These are phyloP conservation scores for Prunella strophiata DNA, from an alignment of 2,797 vertebrate genomes.

Conservation along the genomic window DNA sequence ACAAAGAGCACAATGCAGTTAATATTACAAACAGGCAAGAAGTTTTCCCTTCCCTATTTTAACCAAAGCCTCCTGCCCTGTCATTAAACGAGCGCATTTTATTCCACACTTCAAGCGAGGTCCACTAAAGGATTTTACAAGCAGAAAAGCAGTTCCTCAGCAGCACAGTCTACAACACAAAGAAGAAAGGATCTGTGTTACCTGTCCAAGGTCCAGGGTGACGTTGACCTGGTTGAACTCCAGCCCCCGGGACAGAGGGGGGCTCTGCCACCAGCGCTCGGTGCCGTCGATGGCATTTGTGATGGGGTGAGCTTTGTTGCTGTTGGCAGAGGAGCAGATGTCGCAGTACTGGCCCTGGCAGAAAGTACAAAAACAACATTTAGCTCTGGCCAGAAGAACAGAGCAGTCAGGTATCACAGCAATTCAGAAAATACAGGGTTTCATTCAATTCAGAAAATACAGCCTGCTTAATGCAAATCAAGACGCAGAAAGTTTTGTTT, in stretches of 20 bases:
- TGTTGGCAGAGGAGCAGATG: constrained; percentile 85
- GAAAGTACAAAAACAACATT: background rate
- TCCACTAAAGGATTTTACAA: background rate
- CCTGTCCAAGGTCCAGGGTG: constrained; percentile 96
- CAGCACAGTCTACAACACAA: fast-evolving
- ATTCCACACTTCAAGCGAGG: background rate
- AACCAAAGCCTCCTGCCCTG: background rate
- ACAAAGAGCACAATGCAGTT: background rate
- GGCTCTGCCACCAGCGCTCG: constrained; percentile 98
- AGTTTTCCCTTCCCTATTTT: background rate
- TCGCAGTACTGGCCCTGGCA: constrained; percentile 96
- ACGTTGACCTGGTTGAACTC: constrained; percentile 95
- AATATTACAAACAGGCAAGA: background rate
- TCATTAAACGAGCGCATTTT: background rate
- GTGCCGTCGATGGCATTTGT: constrained; percentile 95
- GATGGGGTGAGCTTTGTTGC: constrained; percentile 90
- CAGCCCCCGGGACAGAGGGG: constrained; percentile 90
- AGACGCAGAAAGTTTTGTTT: background rate
- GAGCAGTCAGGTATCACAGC: background rate
- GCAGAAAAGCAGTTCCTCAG: background rate
- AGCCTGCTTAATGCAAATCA: background rate
- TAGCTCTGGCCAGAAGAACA: background rate
- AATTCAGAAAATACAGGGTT: background rate
- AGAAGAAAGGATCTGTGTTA: constrained; percentile 54
- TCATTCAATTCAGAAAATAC: background rate